Base-by-base conservation (phyloP, 35 echinoderm and acorn worm species). In the Amphiura filiformis region DNA sequence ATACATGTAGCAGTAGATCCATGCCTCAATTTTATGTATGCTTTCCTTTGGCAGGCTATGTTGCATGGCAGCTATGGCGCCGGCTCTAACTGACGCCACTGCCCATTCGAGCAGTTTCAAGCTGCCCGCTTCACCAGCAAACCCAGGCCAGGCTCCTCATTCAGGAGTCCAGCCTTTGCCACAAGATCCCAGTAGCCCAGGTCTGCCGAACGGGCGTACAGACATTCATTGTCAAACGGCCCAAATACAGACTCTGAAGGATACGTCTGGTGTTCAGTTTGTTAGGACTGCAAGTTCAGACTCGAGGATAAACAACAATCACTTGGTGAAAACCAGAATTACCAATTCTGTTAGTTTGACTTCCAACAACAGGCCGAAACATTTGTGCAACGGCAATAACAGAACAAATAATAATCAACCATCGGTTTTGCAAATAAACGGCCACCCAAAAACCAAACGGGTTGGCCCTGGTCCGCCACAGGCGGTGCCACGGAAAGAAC, bases 21-120 rank as follows among this genome's bases (percentile, higher is more conserved):
- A 85, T 85, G 83, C 83, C 47, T 85, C 64, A 61, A 61, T 85
- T 56, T 56, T 85, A 61, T 85, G 83, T 64, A 56, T 32, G 83
- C 83, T 61, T 65, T 85, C 83, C 32, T 34, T 70, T 23, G 26
- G 61, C 83, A 85, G 83, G 83, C 83, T 85, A 61, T 85, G 83
- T 61, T 99, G 93, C 86, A 99, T 94, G 93, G 96, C 92, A 95
- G 96, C 90, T 36, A 99, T 99, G 96, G 96, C 96, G 84, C 96
- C 96, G 65, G 96, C 96, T 76, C 85, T 99, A 87, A 99, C 96
- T 90, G 96, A 99, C 65, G 90, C 96, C 83, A 87, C 96, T 86
- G 93, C 96, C 82, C 96, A 99, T 89, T 86, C 96, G 80, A 86
- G 85, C 87, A 90, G 75, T 84, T 99, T 94, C 81, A 99, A 99